Evolutionary conservation across 2,888 invertebrate genomes (phyloP).

Genomic region (Cotesia congregata): DNA sequence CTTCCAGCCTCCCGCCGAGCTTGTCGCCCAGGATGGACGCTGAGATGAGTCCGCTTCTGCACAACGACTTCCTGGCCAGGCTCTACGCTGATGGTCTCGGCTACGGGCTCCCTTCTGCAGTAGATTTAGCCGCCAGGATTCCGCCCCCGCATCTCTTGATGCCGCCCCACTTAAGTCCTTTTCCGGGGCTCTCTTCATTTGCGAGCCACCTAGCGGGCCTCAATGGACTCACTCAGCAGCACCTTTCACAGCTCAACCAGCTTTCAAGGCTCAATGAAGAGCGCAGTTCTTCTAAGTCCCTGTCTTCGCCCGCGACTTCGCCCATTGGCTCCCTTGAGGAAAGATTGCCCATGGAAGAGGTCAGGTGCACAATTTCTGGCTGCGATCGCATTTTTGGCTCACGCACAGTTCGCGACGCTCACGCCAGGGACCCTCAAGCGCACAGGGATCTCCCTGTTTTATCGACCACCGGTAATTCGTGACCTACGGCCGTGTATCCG

Average conservation of each 20-base stretch:
- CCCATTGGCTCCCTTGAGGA: slow-evolving; percentile 48
- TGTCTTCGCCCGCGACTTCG: slow-evolving; percentile 53
- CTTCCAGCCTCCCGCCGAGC: slow-evolving; percentile 72
- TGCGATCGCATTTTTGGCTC: slow-evolving; percentile 86
- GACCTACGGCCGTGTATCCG: slow-evolving; percentile 61
- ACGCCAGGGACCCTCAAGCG: slow-evolving; percentile 72
- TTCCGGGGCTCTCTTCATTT: slow-evolving; percentile 72
- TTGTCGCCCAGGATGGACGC: slow-evolving; percentile 72
- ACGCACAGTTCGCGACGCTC: slow-evolving; percentile 82
- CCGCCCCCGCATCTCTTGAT: slow-evolving; percentile 75
- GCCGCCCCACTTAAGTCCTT: slow-evolving; percentile 75
- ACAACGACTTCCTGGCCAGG: slow-evolving; percentile 84
- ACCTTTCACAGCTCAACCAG: slow-evolving; percentile 59
- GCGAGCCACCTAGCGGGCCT: slow-evolving; percentile 64
- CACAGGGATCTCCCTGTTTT: slow-evolving; percentile 62
- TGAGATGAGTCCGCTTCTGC: slow-evolving; percentile 74
- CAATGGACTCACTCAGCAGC: slow-evolving; percentile 71
- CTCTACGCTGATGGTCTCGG: slow-evolving; percentile 78
- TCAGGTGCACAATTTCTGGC: slow-evolving; percentile 82
- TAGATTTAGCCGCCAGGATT: slow-evolving; percentile 64
- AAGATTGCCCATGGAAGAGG: slow-evolving; percentile 72
- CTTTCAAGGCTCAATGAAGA: slow-evolving; percentile 60
- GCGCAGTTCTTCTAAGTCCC: slow-evolving; percentile 36
- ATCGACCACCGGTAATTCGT: slow-evolving; percentile 62
- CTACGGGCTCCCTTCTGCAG: slow-evolving; percentile 68